Evolutionary conservation across 2,888 invertebrate species (phyloP).

Genomic region (Nezara viridula): DNA sequence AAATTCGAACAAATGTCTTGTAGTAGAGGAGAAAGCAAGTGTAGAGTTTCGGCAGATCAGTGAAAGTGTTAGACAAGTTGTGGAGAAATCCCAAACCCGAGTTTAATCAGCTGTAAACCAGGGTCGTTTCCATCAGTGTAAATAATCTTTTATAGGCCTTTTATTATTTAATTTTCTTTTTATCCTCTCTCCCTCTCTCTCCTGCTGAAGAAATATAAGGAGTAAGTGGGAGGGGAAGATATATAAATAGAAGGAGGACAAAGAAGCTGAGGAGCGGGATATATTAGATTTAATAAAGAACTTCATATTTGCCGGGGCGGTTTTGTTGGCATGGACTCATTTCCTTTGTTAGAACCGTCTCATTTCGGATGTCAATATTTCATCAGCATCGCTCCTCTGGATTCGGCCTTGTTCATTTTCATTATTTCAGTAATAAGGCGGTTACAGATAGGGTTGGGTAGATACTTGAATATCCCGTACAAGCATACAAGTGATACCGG

Average conservation of each 20-base stretch:
- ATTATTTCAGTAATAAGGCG: background rate
- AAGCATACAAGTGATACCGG: too few species aligned
- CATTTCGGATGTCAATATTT: constrained; percentile 46
- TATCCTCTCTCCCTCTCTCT: background rate
- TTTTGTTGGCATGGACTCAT: constrained; percentile 18
- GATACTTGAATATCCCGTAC: too few species aligned
- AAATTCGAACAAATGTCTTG: background rate
- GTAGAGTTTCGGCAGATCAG: constrained; percentile 2
- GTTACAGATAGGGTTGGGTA: too few species aligned
- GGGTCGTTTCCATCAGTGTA: constrained; percentile 14
- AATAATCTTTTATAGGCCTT: background rate
- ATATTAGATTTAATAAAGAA: constrained; percentile 48
- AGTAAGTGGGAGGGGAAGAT: background rate
- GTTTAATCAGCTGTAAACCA: constrained; percentile 31
- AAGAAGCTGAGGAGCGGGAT: constrained; percentile 17
- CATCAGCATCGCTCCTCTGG: background rate
- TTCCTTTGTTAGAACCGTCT: constrained; percentile 33
- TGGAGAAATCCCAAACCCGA: constrained; percentile 1
- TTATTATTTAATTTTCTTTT: constrained; percentile 46
- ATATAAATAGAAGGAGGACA: constrained; percentile 27
- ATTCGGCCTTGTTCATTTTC: background rate
- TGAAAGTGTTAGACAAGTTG: constrained; percentile 11
- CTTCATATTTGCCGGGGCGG: constrained; percentile 37
- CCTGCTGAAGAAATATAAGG: background rate
- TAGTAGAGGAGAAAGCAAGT: constrained; percentile 13